Evolutionary conservation across 2,113 vertebrate species (phyloP), one percentile per base, ranked within the genome.

Genomic region (Sinocyclocheilus anshuiensis): DNA sequence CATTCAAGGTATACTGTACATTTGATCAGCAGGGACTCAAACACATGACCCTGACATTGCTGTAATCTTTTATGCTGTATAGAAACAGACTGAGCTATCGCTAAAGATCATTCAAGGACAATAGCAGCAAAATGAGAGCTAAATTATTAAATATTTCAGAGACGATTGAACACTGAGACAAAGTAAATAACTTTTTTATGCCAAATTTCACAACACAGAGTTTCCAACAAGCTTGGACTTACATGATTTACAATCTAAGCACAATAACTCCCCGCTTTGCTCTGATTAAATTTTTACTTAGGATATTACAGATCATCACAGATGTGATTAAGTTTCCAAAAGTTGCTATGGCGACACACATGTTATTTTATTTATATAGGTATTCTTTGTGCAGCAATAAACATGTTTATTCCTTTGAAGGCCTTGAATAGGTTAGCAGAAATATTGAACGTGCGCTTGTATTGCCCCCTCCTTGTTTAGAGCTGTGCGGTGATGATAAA

Each of bases 271-370:
- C 29, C 69, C 24, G 24, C 18, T 13, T 65, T 81, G 26, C 77
- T 75, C 48, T 11, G 65, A 63, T 80, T 69, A 33, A 88, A 50
- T 50, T 42, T 42, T 42, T 8, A 42, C 42, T 42, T 8, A 20
- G 48, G 50, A 53, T 11, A 55, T 80, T 20, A 59, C 26, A 50
- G 84, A 53, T 76, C 26, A 18, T 53, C 63, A 61, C 50, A 53
- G 22, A 88, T 67, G 79, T 13, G 33, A 65, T 48, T 12, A 75
- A 39, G 29, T 77, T 65, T 63, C 61, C 53, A 48, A 57, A 48
- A 45, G 83, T 85, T 87, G 86, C 78, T 69, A 83, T 78, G 84
- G 63, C 77, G 55, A 89, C 88, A 86, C 55, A 18, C 16, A 6
- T 84, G 55, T 12, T 77, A 59, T 65, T 71, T 76, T 24, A 59